Base-by-base conservation (phyloP, 2,113 vertebrate species). In the Scomber japonicus region DNA sequence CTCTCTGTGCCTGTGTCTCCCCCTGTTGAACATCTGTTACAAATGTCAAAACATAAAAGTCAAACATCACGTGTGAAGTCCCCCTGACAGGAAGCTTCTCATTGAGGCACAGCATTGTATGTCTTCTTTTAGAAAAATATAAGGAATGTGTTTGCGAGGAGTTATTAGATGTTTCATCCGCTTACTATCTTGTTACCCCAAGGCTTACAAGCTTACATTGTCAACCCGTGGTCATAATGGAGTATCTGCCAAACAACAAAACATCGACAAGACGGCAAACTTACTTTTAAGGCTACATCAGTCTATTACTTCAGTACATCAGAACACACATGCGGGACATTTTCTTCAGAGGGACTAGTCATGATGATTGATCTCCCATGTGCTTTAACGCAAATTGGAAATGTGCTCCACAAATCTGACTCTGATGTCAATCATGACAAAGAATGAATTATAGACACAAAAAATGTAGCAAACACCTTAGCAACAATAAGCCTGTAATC, bases 11-110 rank as follows among this genome's bases (percentile, higher is more conserved):
- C 80, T 91, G 87, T 13, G 88, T 86, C 45, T 95, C 95, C 60
- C 91, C 94, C 79, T 91, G 92, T 87, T 94, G 84, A 86, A 95
- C 93, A 85, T 95, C 94, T 95, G 90, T 4, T 84, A 88, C 35
- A 87, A 71, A 85, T 44, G 67, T 80, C 65, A 79, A 78, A 69
- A 72, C 56, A 84, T 75, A 14, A 71, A 64, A 79, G 75, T 84
- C 69, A 80, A 45, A 61, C 61, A 75, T 60, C 57, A 40, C 59
- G 60, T 16, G 40, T 40, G 14, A 64, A 77, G 51, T 64, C 19
- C 27, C 31, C 5, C 17, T 86, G 67, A 83, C 64, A 73, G 66
- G 46, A 55, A 54, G 59, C 21, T 16, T 75, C 64, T 82, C 49
- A 84, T 75, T 83, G 53, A 51, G 7, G 21, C 40, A 24, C 46